Conservation (phyloP, 2,888 invertebrate species). For the Spisula solida region DNA sequence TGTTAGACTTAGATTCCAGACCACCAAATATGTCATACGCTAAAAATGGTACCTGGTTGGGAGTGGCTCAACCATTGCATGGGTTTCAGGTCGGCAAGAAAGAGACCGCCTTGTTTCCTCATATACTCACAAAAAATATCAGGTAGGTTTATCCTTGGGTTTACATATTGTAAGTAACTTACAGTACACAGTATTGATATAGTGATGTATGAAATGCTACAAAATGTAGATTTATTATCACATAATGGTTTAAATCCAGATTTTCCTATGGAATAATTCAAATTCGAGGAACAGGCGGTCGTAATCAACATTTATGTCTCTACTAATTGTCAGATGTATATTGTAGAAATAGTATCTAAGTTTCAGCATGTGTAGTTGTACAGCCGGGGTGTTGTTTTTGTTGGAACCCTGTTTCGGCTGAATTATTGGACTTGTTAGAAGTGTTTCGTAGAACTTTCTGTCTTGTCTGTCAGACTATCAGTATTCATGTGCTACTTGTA, state of each 20-base stretch:
- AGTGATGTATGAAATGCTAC: background rate
- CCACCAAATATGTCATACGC: conserved; percentile 93
- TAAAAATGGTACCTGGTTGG: conserved; percentile 94
- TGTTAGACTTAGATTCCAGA: conserved; percentile 91
- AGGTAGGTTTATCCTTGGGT: conserved; percentile 72
- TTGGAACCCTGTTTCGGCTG: background rate
- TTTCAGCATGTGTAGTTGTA: too few relatives aligned
- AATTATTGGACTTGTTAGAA: background rate
- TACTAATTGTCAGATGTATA: too few relatives aligned
- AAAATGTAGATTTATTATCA: background rate
- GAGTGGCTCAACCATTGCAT: conserved; percentile 92
- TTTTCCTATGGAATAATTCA: too few relatives aligned
- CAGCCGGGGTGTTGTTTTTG: background rate
- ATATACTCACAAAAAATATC: conserved; percentile 95
- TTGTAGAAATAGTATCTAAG: too few relatives aligned
- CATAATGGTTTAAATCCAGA: background rate
- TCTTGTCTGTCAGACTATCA: too few relatives aligned
- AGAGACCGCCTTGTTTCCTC: conserved; percentile 94
- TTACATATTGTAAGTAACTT: background rate
- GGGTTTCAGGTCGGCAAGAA: conserved; percentile 89
- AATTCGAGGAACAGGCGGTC: too few relatives aligned
- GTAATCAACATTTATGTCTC: too few relatives aligned
- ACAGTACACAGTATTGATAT: background rate
- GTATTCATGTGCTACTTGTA: too few relatives aligned
- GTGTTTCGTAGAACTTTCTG: too few relatives aligned